Evolutionary conservation across 2,888 invertebrate genomes (phyloP).

Genomic region (Cerceris ruficornis): DNA sequence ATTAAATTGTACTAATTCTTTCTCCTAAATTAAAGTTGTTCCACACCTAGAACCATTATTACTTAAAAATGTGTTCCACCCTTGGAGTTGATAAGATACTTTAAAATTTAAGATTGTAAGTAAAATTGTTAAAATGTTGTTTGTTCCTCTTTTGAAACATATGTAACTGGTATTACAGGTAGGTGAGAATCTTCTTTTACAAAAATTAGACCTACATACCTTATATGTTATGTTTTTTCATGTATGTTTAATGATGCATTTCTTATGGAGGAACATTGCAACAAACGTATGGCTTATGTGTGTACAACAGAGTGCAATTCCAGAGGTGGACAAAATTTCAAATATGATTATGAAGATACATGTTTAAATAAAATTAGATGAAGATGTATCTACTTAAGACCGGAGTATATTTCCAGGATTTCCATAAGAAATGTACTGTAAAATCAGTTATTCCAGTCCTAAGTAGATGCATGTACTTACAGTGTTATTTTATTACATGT

Average conservation of each 20-base stretch:
- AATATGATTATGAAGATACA: constrained; percentile 29
- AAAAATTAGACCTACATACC: constrained; percentile 60
- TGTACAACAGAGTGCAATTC: constrained; percentile 67
- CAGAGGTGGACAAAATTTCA: constrained; percentile 75
- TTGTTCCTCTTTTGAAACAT: constrained; percentile 62
- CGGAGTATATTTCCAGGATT: constrained; percentile 66
- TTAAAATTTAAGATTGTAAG: constrained; percentile 51
- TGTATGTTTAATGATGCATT: constrained; percentile 77
- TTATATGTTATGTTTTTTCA: constrained; percentile 45
- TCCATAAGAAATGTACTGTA: constrained; percentile 81
- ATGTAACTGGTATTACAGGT: constrained; percentile 70
- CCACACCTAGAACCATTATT: constrained; percentile 58
- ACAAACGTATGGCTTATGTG: constrained; percentile 29
- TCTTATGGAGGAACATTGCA: constrained; percentile 78
- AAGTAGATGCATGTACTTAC: constrained; percentile 78
- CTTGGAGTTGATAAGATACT: constrained; percentile 75
- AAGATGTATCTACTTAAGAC: constrained; percentile 75
- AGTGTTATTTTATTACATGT: constrained; percentile 33
- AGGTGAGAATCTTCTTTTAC: constrained; percentile 76
- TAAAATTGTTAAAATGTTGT: constrained; percentile 54
- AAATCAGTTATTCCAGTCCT: constrained; percentile 75
- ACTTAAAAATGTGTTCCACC: constrained; percentile 77
- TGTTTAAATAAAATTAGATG: constrained; percentile 39
- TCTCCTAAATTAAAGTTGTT: constrained; percentile 58
- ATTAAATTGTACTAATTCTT: constrained; percentile 54